These are phyloP conservation scores for Calonectris borealis DNA, from an alignment of 2,113 vertebrate species.

Conservation along the genomic window DNA sequence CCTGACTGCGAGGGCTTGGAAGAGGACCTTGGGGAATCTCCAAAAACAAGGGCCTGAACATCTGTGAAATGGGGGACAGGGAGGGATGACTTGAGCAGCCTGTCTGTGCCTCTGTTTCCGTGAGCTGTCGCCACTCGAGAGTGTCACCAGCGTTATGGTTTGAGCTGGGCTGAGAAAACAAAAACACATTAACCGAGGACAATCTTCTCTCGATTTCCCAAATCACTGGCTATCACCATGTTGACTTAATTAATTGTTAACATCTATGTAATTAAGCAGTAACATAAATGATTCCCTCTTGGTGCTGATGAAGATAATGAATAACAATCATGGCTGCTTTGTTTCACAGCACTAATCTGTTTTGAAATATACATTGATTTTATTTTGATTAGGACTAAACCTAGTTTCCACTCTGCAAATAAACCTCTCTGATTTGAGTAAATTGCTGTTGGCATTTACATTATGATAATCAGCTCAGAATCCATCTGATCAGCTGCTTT, in stretches of 20 bases:
- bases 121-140: not conserved
- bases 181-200: not conserved
- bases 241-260: conserved; percentile 60
- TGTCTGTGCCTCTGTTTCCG: not conserved
- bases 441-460: conserved; percentile 61
- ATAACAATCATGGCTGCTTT: conserved; percentile 56
- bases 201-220: not conserved
- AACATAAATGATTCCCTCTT: conserved; percentile 39
- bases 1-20: not conserved
- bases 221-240: conserved; percentile 1
- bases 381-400: conserved; percentile 62
- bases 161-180: not conserved
- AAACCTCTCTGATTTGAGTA: conserved; percentile 52
- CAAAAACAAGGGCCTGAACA: not conserved
- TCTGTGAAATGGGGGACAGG: not conserved
- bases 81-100: not conserved
- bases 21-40: not conserved
- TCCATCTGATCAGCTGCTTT: conserved; percentile 17
- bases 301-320: conserved; percentile 61
- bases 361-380: conserved; percentile 66
- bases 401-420: conserved; percentile 6
- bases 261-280: conserved; percentile 52
- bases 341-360: conserved; percentile 52
- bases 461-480: conserved; percentile 44
- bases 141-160: fast-evolving